A percentile compares a stretch with the other conserved stretches of the same genome.
These are phyloP conservation scores for Nemotelus nigrinus DNA, from an alignment of 2,888 invertebrate genomes.

Conservation along the genomic window DNA sequence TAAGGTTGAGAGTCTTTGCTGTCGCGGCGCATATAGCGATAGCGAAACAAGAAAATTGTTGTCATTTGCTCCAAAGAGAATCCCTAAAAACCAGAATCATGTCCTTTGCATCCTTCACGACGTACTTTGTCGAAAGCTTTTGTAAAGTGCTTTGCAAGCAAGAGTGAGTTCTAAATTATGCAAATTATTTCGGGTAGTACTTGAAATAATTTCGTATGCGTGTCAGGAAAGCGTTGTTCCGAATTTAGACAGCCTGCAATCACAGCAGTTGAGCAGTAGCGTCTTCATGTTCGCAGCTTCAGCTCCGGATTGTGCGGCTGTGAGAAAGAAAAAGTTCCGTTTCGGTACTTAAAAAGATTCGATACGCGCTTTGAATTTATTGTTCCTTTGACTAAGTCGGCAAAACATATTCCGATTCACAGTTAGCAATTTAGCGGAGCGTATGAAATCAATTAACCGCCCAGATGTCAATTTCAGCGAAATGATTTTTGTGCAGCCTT, in stretches of 20 bases:
- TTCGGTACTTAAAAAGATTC: constrained; percentile 20
- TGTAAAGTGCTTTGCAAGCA: constrained; percentile 42
- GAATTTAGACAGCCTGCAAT: constrained; percentile 15
- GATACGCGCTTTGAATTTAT: constrained; percentile 22
- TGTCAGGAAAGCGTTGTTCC: constrained; percentile 30
- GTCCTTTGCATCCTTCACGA: constrained; percentile 36
- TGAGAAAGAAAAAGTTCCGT: neutral
- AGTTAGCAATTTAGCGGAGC: constrained; percentile 27
- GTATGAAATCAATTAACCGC: constrained; percentile 44
- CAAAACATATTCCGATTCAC: constrained; percentile 30
- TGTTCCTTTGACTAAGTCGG: constrained; percentile 35
- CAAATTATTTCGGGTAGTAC: constrained; percentile 44
- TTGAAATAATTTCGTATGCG: constrained; percentile 45
- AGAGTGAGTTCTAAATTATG: constrained; percentile 43
- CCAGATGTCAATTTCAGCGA: constrained; percentile 43
- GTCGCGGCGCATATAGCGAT: neutral
- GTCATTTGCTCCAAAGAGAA: constrained; percentile 37
- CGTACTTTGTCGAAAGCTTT: constrained; percentile 35
- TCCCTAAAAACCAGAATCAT: constrained; percentile 40
- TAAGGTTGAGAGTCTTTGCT: neutral
- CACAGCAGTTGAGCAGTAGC: neutral
- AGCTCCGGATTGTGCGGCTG: neutral
- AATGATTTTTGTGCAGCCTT: constrained; percentile 28
- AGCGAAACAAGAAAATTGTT: constrained; percentile 17
- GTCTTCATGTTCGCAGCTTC: no score